These are phyloP conservation scores for Ophion ventricosus DNA, from an alignment of 2,888 invertebrate genomes.

Conservation along the genomic window DNA sequence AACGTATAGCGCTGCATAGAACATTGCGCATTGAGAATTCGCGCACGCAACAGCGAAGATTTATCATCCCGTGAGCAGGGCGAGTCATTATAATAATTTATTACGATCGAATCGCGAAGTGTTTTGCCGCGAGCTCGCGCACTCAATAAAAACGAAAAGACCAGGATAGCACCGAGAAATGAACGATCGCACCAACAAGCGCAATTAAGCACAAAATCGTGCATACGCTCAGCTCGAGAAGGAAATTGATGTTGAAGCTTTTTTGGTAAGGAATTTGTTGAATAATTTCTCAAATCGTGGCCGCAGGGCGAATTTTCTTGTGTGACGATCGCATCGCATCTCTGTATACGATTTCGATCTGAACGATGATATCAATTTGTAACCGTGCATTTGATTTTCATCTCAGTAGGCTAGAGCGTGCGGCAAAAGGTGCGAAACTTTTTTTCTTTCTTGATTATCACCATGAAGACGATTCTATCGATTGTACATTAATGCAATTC, in stretches of 20 bases:
- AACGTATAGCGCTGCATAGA: neutral
- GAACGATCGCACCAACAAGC: neutral
- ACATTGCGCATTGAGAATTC: constrained; percentile 46
- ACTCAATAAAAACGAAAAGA: constrained; percentile 44
- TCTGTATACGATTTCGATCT: constrained; percentile 28
- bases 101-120: constrained; percentile 53
- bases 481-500: too few species aligned
- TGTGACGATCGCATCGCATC: constrained; percentile 23
- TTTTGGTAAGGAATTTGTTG: neutral
- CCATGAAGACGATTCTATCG: too few species aligned
- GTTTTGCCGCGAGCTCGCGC: neutral
- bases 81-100: constrained; percentile 68
- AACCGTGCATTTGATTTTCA: constrained; percentile 30
- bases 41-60: constrained; percentile 66
- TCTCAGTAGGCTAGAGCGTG: constrained; percentile 35
- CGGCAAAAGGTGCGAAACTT: too few species aligned
- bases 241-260: constrained; percentile 2
- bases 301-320: neutral
- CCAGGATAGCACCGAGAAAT: constrained; percentile 27
- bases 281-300: neutral
- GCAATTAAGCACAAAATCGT: constrained; percentile 2
- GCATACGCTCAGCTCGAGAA: constrained; percentile 7
- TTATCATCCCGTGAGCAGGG: constrained; percentile 66
- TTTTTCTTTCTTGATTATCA: too few species aligned
- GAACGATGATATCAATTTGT: constrained; percentile 45